A percentile compares a stretch with the other conserved stretches of the same genome.
These are phyloP conservation scores for Catagonus wagneri DNA, from an alignment of 2,113 vertebrate genomes.

Conservation along the genomic window DNA sequence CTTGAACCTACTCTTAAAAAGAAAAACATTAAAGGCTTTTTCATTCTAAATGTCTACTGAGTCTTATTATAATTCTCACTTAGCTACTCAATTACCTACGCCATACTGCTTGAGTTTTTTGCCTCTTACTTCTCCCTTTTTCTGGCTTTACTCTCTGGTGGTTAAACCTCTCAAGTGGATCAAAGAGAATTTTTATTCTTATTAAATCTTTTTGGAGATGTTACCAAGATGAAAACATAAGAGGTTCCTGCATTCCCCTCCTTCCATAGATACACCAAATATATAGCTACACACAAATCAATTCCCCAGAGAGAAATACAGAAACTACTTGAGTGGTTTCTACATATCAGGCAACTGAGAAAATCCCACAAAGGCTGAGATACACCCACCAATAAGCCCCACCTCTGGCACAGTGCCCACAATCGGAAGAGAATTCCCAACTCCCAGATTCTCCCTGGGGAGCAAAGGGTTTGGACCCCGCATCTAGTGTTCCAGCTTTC, in stretches of 20 bases:
- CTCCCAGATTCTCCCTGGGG: not conserved
- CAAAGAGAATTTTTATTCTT: not conserved
- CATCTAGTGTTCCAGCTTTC: not conserved
- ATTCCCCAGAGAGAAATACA: not conserved
- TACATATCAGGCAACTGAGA: not conserved
- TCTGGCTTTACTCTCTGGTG: not conserved
- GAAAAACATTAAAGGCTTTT: not conserved
- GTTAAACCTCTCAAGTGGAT: not conserved
- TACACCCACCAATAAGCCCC: not conserved
- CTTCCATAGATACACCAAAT: not conserved
- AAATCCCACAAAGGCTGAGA: not conserved
- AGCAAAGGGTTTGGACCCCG: not conserved
- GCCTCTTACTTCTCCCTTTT: not conserved
- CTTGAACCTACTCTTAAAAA: not conserved
- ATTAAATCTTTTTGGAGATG: not conserved
- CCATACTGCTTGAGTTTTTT: not conserved
- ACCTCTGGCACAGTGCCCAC: not conserved
- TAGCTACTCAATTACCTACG: not conserved
- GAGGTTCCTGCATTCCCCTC: not conserved
- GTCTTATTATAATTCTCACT: not conserved
- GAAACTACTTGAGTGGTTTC: not conserved
- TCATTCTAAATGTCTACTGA: not conserved
- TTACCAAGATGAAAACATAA: not conserved
- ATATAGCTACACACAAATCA: not conserved
- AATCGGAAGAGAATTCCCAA: not conserved